Evolutionary conservation across 2,797 vertebrate genomes (phyloP), one percentile per base, ranked within the genome.

Genomic region (Syngnathus acus): DNA sequence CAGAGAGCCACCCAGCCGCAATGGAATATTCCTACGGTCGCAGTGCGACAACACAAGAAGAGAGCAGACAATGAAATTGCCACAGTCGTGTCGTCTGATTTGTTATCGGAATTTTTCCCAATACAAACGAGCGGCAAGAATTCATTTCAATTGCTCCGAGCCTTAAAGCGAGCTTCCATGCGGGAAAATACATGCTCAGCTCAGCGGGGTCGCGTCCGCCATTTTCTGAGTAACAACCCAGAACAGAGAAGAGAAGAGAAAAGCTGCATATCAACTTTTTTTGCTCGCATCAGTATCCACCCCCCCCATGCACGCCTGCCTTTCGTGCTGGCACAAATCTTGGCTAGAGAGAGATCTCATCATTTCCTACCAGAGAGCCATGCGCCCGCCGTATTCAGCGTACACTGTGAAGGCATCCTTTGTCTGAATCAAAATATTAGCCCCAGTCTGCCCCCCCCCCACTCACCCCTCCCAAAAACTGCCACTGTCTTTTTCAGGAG

Each of bases 371-470:
- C 92, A 94, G 91, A 92, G 88, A 91, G 91, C 86, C 88, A 91
- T 90, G 89, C 87, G 91, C 92, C 92, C 87, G 91, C 92, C 92
- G 90, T 89, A 91, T 93, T 96, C 91, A 93, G 93, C 93, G 94
- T 93, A 96, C 93, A 91, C 86, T 92, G 94, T 92, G 87, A 94
- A 94, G 94, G 94, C 91, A 93, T 94, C 94, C 96, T 95, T 95
- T 96, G 93, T 97, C 93, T 94, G 89, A 91, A 93, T 93, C 92
- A 92, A 93, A 95, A 93, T 81, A 90, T 91, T 92, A 92, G 91
- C 93, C 89, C 89, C 87, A 90, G 54, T 57, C 26, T 57, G 26
- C 91, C 92, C 89, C 2, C 26, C 26, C 26, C 1, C 26, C 26
- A n/a, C n/a, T n/a, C n/a, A n/a, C 26, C 26, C 74, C 91, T 73